These are phyloP conservation scores for Lordiphosa andalusiaca DNA, from an alignment of 2,888 invertebrate species.

Conservation along the genomic window DNA sequence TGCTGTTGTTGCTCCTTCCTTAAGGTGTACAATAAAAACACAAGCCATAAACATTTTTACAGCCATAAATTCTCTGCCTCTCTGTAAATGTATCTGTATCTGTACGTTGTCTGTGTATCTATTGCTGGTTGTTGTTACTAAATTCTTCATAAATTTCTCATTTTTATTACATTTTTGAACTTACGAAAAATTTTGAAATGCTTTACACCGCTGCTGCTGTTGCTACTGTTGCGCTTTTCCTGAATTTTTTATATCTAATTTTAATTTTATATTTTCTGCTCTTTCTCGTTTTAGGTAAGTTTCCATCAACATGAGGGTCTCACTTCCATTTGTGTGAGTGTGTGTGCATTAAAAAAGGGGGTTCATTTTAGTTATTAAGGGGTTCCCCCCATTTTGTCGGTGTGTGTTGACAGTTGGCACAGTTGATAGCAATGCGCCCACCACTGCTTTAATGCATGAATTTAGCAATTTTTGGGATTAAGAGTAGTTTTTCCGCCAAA, in stretches of 20 bases:
- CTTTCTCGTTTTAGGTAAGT: conserved; percentile 64
- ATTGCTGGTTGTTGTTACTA: conserved; percentile 31
- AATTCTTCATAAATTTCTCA: conserved; percentile 70
- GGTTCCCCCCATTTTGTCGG: too few species aligned
- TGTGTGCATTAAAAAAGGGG: too few species aligned
- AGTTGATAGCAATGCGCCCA: too few species aligned
- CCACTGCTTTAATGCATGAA: too few species aligned
- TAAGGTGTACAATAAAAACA: conserved; percentile 39
- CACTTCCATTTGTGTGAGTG: not conserved
- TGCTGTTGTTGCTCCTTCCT: conserved; percentile 7
- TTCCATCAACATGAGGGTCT: conserved; percentile 28
- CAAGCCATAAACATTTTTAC: conserved; percentile 71
- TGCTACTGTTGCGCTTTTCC: conserved; percentile 12
- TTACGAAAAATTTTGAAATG: conserved; percentile 45
- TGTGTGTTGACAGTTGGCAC: too few species aligned
- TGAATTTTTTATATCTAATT: conserved; percentile 60
- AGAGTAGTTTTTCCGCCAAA: too few species aligned
- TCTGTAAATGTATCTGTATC: conserved; percentile 15
- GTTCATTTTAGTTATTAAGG: too few species aligned
- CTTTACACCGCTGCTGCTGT: conserved; percentile 12
- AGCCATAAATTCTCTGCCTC: conserved; percentile 59
- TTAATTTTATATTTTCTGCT: conserved; percentile 38
- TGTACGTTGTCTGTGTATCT: conserved; percentile 17
- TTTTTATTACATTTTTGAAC: conserved; percentile 67
- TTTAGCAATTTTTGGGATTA: too few species aligned